These are phyloP conservation scores for Ictidomys tridecemlineatus DNA, from an alignment of 2,113 vertebrate genomes.

Conservation along the genomic window DNA sequence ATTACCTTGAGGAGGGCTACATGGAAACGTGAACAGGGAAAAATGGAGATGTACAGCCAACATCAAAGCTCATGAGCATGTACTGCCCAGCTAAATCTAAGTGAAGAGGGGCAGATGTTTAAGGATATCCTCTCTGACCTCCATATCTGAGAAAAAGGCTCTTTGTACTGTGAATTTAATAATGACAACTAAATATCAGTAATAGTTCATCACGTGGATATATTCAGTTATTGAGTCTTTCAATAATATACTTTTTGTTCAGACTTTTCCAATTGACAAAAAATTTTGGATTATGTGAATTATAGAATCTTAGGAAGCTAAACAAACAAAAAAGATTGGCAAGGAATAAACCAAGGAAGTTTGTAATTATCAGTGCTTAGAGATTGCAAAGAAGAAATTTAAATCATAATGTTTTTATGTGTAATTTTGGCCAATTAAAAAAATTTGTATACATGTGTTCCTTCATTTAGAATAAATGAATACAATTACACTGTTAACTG, in stretches of 20 bases:
- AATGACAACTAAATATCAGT: neutral
- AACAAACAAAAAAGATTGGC: neutral
- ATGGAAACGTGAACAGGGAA: neutral
- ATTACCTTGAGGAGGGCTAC: neutral
- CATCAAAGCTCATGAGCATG: neutral
- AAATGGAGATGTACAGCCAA: neutral
- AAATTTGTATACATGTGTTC: neutral
- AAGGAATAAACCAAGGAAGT: slow-evolving; percentile 32
- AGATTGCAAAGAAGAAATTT: neutral
- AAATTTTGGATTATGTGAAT: neutral
- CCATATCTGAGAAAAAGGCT: neutral
- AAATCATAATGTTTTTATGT: slow-evolving; percentile 50
- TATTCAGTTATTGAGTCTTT: neutral
- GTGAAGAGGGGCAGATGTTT: neutral
- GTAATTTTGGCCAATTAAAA: slow-evolving; percentile 37
- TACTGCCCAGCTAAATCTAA: neutral
- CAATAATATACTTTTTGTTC: neutral
- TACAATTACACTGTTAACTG: slow-evolving; percentile 44
- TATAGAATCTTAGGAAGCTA: neutral
- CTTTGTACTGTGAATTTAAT: neutral
- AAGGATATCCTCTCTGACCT: neutral
- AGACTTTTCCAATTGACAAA: neutral
- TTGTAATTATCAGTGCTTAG: slow-evolving; percentile 31
- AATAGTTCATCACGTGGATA: neutral
- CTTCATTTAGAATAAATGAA: slow-evolving; percentile 48